These are phyloP conservation scores for Salvator merianae DNA, from an alignment of 2,113 vertebrate genomes.

Conservation along the genomic window DNA sequence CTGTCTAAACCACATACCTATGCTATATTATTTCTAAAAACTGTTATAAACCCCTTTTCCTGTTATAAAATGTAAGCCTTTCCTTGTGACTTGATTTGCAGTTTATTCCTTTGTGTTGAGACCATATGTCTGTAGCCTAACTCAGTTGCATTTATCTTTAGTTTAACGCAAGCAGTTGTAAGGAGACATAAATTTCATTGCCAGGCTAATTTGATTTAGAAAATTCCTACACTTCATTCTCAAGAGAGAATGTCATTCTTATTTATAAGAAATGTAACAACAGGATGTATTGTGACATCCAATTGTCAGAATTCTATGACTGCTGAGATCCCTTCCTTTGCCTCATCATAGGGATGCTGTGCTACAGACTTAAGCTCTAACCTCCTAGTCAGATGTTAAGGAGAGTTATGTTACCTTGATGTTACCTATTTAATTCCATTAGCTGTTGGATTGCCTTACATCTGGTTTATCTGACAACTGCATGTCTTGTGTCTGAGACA, in stretches of 20 bases:
- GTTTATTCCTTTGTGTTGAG: not conserved
- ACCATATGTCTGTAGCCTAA: not conserved
- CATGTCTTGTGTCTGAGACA: slow-evolving; percentile 48
- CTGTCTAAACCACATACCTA: not conserved
- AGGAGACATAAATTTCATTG: not conserved
- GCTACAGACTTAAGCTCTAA: slow-evolving; percentile 11
- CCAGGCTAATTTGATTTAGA: not conserved
- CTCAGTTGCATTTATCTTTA: not conserved
- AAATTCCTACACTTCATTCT: slow-evolving; percentile 2
- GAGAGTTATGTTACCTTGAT: slow-evolving; percentile 31
- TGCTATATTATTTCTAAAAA: slow-evolving; percentile 34
- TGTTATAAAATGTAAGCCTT: not conserved
- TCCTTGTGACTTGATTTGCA: not conserved
- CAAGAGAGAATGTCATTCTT: not conserved
- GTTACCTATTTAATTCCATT: slow-evolving; percentile 20
- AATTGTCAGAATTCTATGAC: slow-evolving; percentile 43
- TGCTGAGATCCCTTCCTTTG: not conserved
- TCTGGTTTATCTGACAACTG: not conserved
- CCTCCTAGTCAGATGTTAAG: not conserved
- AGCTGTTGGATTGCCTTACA: slow-evolving; percentile 14
- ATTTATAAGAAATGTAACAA: slow-evolving; percentile 27
- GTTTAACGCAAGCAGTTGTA: not conserved
- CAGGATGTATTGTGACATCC: slow-evolving; percentile 29
- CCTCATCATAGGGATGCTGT: not conserved
- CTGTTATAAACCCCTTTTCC: not conserved